Conservation (phyloP, 2,888 invertebrate genomes). For the Troides aeacus region DNA sequence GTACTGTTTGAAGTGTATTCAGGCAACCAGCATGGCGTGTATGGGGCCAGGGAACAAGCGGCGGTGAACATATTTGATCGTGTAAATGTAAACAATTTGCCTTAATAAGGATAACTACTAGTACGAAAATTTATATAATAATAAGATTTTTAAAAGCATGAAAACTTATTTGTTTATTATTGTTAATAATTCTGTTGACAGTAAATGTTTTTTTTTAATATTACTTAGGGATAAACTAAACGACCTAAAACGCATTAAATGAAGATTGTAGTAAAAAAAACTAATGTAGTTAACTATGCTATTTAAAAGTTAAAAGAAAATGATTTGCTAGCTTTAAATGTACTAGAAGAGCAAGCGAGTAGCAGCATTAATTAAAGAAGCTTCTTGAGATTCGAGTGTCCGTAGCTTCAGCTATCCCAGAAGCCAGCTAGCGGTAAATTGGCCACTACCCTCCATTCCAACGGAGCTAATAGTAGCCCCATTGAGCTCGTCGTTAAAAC, state of each 20-base stretch:
- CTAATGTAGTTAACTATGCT: background rate
- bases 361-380: constrained; percentile 5
- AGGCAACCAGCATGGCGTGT: background rate
- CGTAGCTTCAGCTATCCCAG: background rate
- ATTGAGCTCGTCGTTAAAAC: constrained; percentile 3
- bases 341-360: constrained; percentile 8
- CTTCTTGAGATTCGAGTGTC: constrained; percentile 19
- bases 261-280: too few species aligned
- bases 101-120: background rate
- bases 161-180: too few species aligned
- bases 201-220: too few species aligned
- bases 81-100: constrained; percentile 6
- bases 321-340: background rate
- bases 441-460: constrained; percentile 11
- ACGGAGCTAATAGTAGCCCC: constrained; percentile 1
- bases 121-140: background rate
- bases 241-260: too few species aligned
- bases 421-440: constrained; percentile 12
- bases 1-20: constrained; percentile 13
- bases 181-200: too few species aligned
- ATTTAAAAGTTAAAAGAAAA: background rate
- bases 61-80: constrained; percentile 1
- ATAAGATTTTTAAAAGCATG: too few species aligned
- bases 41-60: background rate
- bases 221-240: too few species aligned